These are phyloP conservation scores for Perognathus longimembris DNA, from an alignment of 2,113 vertebrate species.

Conservation along the genomic window DNA sequence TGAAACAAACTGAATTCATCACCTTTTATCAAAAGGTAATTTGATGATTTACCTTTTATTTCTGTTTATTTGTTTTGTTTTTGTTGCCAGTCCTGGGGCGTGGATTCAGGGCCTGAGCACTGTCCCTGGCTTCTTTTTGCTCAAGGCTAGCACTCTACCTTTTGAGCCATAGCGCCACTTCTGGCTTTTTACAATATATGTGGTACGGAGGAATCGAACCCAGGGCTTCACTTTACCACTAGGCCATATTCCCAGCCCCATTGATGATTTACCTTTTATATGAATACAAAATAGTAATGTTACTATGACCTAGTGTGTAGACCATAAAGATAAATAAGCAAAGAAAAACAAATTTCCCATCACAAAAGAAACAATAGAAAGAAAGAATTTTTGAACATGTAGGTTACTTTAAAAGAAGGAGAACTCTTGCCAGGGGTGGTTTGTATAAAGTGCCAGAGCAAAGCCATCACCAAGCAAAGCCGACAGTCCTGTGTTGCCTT, in stretches of 20 bases:
- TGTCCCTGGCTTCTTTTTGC: no score
- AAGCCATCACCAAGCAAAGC: slow-evolving; percentile 45
- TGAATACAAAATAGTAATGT: slow-evolving; percentile 26
- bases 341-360: slow-evolving; percentile 39
- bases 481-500: not conserved
- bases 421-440: not conserved
- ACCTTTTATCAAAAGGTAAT: slow-evolving; percentile 40
- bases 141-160: no score
- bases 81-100: no score
- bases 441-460: slow-evolving; percentile 48
- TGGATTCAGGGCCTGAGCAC: no score
- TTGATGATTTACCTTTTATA: slow-evolving; percentile 53
- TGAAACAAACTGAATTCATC: slow-evolving; percentile 1
- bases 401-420: slow-evolving; percentile 47
- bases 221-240: no score
- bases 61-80: no score
- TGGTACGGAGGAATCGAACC: no score
- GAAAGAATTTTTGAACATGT: slow-evolving; percentile 32
- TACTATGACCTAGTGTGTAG: slow-evolving; percentile 31
- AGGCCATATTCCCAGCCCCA: no score
- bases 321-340: slow-evolving; percentile 37
- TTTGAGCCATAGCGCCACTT: no score
- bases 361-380: slow-evolving; percentile 37
- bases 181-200: no score
- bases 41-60: slow-evolving; percentile 54